Evolutionary conservation across 2,888 invertebrate genomes (phyloP).

Genomic region (Liodrosophila aerea): DNA sequence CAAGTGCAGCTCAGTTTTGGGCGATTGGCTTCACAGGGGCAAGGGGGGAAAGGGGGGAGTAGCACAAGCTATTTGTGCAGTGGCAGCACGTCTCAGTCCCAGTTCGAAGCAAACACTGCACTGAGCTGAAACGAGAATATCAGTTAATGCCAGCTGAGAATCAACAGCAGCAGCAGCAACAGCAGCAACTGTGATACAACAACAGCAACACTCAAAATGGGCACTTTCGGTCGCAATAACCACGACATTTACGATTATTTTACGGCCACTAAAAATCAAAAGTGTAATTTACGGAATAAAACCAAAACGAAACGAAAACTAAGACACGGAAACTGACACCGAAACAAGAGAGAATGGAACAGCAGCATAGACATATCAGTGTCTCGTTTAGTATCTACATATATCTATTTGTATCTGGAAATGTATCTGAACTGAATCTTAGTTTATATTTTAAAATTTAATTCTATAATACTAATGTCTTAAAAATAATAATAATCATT

Average conservation of each 20-base stretch:
- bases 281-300: conserved; percentile 81
- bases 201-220: conserved; percentile 76
- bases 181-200: conserved; percentile 36
- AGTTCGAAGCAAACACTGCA: conserved; percentile 54
- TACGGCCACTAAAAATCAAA: conserved; percentile 83
- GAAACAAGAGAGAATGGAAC: conserved; percentile 2
- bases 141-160: conserved; percentile 63
- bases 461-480: too few species aligned
- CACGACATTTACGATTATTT: conserved; percentile 83
- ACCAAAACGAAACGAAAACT: conserved; percentile 55
- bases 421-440: too few species aligned
- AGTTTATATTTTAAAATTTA: too few species aligned
- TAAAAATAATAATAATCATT: too few species aligned
- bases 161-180: conserved; percentile 41
- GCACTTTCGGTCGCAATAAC: conserved; percentile 83
- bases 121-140: conserved; percentile 77
- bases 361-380: conserved; percentile 1
- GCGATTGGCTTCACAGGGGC: neutral
- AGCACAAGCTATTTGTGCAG: conserved; percentile 62
- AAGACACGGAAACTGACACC: conserved; percentile 14
- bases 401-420: neutral
- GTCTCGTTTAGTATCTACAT: conserved; percentile 17
- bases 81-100: conserved; percentile 71
- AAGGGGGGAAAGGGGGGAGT: conserved; percentile 16
- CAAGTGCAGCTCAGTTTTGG: conserved; percentile 69